Conservation (phyloP, 2,888 invertebrate genomes). For the Cremastobaeus sp. region DNA sequence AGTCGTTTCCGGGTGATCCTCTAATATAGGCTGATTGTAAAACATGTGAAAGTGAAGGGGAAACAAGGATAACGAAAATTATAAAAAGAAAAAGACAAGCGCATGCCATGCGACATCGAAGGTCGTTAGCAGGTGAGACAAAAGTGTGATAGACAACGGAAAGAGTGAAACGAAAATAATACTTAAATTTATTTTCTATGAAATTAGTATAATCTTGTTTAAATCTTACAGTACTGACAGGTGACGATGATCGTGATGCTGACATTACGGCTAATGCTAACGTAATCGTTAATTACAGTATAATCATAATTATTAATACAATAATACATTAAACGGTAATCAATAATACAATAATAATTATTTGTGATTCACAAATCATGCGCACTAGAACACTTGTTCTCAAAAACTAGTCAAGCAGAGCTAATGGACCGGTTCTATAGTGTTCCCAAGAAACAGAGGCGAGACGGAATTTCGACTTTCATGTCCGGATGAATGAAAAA, state of each 20-base stretch:
- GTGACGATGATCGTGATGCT: constrained; percentile 58
- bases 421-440: constrained; percentile 24
- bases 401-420: constrained; percentile 41
- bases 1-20: constrained; percentile 6
- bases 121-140: constrained; percentile 57
- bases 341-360: constrained; percentile 65
- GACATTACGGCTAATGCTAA: constrained; percentile 59
- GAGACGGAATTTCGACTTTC: too few species aligned
- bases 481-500: too few species aligned
- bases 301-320: constrained; percentile 56
- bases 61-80: constrained; percentile 18
- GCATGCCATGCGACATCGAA: constrained; percentile 73
- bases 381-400: constrained; percentile 71
- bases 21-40: constrained; percentile 4
- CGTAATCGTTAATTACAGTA: constrained; percentile 55
- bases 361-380: constrained; percentile 75
- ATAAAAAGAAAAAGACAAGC: constrained; percentile 62
- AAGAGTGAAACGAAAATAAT: constrained; percentile 24
- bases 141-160: constrained; percentile 23
- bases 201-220: constrained; percentile 39
- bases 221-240: constrained; percentile 51
- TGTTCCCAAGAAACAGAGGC: too few species aligned
- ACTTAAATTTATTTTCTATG: constrained; percentile 25
- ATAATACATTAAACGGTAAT: constrained; percentile 61
- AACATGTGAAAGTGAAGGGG: constrained; percentile 7